Base-by-base conservation (phyloP, 1,140 invertebrate genomes). In the Lucilia cuprina region DNA sequence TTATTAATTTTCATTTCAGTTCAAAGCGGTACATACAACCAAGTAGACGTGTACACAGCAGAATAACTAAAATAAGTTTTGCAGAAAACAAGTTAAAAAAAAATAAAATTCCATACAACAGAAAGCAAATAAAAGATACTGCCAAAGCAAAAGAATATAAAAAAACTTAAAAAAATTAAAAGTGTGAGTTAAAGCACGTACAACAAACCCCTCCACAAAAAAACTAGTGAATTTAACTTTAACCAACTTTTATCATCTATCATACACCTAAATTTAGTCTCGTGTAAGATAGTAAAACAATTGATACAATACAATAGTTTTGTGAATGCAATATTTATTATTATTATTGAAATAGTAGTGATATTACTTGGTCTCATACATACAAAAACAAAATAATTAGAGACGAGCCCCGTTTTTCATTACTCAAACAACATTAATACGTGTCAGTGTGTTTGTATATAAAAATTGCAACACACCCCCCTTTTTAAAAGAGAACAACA, bases 401-500 rank as follows among this genome's bases (percentile, higher is more conserved):
- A 80, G 77, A 80, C 77, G 77, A 80, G 77, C 77, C 77, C 77
- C 77, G 77, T 80, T 80, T 80, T 80, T 80, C 41, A 80, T 17
- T 19, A 19, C n/a, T 17, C 34, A 7, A 34, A n/a, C 75, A 78
- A 70, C 5, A 8, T 60, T 60, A 60, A 60, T n/a, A 60, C 55
- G 55, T 60, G 19, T 70, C n/a, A 70, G 65, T 70, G 65, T 70
- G 65, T 70, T 60, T 60, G 7, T 5, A 47, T 9, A 30, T 30
- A 41, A 13, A 77, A 21, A 80, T 80, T 80, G 77, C 77, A 80
- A 77, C 77, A 80, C 77, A 80, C 77, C 77, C 77, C 77, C n/a
- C 77, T 19, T 49, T 12, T 2, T 50, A 13, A 3, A 80, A 21
- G 17, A 80, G 47, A 80, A 25, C 47, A 80, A 21, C 19, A 25